A percentile compares a stretch with the other conserved stretches of the same genome.
Conservation (phyloP, 2,888 invertebrate species). For the Rugalucina vietnamica region DNA sequence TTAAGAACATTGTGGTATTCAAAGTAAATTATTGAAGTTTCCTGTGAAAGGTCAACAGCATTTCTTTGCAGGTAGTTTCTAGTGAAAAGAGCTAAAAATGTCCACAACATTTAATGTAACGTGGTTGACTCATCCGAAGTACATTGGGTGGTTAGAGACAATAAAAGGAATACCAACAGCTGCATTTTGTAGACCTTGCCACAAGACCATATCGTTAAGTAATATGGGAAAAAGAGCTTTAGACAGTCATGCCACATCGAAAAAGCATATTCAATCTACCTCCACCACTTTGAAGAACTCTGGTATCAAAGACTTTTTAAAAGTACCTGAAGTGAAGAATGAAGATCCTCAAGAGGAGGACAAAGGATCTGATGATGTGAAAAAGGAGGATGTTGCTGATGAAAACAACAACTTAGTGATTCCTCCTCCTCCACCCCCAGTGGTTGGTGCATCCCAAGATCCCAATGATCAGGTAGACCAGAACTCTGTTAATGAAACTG, state of each 20-base stretch:
- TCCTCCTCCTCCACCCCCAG: not conserved
- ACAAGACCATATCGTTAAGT: not conserved
- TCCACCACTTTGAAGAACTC: not conserved
- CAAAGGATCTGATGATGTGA: not conserved
- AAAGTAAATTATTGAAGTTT: no score
- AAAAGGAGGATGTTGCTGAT: not conserved
- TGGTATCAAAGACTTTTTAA: not conserved
- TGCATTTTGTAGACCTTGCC: not conserved
- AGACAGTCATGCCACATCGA: conserved; percentile 8
- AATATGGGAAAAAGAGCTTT: conserved; percentile 6
- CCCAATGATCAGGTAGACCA: not conserved
- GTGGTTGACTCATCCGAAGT: not conserved
- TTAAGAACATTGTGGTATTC: no score
- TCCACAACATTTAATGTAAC: not conserved
- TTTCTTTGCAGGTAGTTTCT: conserved; percentile 8
- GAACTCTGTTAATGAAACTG: not conserved
- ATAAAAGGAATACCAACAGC: not conserved
- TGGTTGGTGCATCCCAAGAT: not conserved
- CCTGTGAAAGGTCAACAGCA: no score
- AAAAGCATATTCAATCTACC: not conserved
- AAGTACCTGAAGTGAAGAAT: not conserved
- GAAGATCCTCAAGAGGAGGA: not conserved
- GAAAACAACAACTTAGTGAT: not conserved
- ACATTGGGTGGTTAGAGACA: not conserved
- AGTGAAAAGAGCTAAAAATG: not conserved